phyloP scores from a whole-genome alignment of 2,888 invertebrate species.

The Phengaris alcon region DNA sequence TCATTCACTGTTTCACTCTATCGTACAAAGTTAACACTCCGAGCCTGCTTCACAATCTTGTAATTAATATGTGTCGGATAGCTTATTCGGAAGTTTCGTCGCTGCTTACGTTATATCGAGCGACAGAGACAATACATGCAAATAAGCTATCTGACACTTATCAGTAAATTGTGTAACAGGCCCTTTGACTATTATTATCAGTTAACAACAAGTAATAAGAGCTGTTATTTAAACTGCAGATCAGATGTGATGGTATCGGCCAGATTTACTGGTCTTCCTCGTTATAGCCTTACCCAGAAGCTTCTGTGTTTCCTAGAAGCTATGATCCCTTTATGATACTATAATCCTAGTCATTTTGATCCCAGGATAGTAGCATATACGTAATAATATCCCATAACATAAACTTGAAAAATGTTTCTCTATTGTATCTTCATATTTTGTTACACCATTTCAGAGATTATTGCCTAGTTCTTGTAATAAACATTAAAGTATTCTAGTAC shows the following conservation, averaged over 20 bases:
- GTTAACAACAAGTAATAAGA: neutral
- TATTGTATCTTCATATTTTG: neutral
- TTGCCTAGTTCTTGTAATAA: too few species aligned
- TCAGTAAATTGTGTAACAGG: neutral
- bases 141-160: too few species aligned
- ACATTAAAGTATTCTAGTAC: neutral
- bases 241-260: constrained; percentile 16
- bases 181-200: neutral
- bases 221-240: constrained; percentile 10
- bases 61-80: too few species aligned
- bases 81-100: too few species aligned
- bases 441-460: too few species aligned
- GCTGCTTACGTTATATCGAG: too few species aligned
- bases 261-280: constrained; percentile 24
- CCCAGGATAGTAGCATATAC: neutral
- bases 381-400: neutral
- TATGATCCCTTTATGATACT: constrained; percentile 12
- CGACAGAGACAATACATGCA: too few species aligned
- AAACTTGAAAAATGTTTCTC: neutral
- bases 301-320: neutral
- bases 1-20: too few species aligned
- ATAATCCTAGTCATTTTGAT: neutral
- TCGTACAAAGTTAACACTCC: too few species aligned
- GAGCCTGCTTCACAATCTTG: too few species aligned
- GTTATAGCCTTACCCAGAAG: neutral